Conservation (phyloP, 2,888 invertebrate species). For the Trachelus troglodyta region DNA sequence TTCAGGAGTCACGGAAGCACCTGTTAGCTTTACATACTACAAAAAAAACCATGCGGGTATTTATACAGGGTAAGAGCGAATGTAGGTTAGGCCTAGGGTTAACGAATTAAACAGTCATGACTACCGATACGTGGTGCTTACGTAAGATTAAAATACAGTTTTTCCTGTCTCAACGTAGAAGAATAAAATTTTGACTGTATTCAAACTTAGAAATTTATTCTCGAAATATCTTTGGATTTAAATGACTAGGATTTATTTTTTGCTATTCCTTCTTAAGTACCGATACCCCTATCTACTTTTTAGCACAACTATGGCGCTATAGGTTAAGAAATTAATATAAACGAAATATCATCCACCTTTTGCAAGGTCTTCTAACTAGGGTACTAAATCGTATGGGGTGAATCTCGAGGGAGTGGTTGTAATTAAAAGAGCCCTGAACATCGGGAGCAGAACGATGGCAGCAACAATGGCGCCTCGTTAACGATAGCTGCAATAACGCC, state of each 20-base stretch:
- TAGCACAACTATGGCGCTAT: background rate
- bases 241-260: background rate
- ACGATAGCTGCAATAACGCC: background rate
- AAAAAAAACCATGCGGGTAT: background rate
- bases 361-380: background rate
- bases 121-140: background rate
- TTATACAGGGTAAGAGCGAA: background rate
- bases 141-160: background rate
- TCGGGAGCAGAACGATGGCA: background rate
- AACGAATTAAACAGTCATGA: background rate
- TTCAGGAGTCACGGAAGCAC: background rate
- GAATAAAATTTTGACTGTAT: background rate
- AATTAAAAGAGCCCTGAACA: background rate
- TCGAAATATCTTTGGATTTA: background rate
- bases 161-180: background rate
- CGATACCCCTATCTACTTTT: background rate
- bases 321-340: background rate
- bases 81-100: background rate
- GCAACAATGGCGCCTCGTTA: background rate
- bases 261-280: background rate
- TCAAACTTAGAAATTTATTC: background rate
- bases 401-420: background rate
- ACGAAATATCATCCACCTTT: background rate
- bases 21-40: background rate
- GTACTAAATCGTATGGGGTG: background rate